These are phyloP conservation scores for Sparus aurata DNA, from an alignment of 2,797 vertebrate species.

Conservation along the genomic window DNA sequence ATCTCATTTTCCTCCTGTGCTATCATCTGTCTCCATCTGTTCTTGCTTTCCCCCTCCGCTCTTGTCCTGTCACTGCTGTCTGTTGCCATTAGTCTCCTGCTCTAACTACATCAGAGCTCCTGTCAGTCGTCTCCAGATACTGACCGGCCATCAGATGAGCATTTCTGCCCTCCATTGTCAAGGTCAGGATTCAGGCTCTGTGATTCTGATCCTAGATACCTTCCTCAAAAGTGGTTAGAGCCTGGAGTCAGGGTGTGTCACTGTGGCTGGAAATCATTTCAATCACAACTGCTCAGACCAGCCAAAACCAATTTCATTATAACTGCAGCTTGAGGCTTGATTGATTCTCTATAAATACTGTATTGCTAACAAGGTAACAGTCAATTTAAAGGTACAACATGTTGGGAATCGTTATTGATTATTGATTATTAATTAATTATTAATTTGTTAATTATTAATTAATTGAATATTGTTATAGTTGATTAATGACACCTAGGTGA, in stretches of 20 bases:
- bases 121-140: slow-evolving; percentile 70
- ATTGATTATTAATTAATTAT: too few relatives aligned
- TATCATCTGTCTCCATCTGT: slow-evolving; percentile 79
- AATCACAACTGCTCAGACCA: background rate
- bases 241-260: slow-evolving; percentile 14
- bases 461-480: too few relatives aligned
- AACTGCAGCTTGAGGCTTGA: background rate
- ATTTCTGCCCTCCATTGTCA: slow-evolving; percentile 60
- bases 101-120: slow-evolving; percentile 75
- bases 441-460: too few relatives aligned
- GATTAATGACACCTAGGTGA: too few relatives aligned
- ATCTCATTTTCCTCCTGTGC: slow-evolving; percentile 56
- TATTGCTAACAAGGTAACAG: background rate
- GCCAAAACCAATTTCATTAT: background rate
- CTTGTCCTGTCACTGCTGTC: slow-evolving; percentile 74
- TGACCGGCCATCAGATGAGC: slow-evolving; percentile 59
- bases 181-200: slow-evolving; percentile 54
- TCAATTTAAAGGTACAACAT: background rate
- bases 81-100: slow-evolving; percentile 69
- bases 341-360: background rate
- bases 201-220: slow-evolving; percentile 52
- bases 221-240: slow-evolving; percentile 16
- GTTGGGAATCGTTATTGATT: too few relatives aligned
- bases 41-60: slow-evolving; percentile 54
- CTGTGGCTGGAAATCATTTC: slow-evolving; percentile 19